phyloP scores from a whole-genome alignment of 1,140 invertebrate species.

The Aporrectodea caliginosa region DNA sequence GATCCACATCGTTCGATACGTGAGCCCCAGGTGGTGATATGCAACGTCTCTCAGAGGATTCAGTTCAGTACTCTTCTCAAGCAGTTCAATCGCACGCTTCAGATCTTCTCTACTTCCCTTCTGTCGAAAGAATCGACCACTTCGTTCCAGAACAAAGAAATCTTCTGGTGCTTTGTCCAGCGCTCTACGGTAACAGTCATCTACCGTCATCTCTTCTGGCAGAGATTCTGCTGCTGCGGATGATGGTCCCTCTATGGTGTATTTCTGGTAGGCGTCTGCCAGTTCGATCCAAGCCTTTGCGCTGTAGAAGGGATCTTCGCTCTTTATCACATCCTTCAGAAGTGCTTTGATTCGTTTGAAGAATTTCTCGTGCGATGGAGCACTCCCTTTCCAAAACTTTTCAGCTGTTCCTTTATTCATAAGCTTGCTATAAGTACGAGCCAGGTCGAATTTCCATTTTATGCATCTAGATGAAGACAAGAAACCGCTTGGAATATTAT shows the following conservation, averaged over 20 bases:
- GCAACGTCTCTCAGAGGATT: background rate
- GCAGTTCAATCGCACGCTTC: background rate
- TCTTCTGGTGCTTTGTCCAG: background rate
- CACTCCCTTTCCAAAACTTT: background rate
- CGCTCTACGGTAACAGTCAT: background rate
- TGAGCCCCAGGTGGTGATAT: background rate
- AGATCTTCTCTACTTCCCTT: background rate
- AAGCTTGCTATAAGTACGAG: background rate
- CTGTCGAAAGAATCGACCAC: background rate
- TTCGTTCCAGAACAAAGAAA: background rate
- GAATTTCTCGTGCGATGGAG: background rate
- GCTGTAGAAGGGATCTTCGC: background rate
- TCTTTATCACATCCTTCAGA: background rate
- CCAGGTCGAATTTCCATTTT: background rate
- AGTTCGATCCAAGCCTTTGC: background rate
- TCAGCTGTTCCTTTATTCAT: background rate
- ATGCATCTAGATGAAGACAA: background rate
- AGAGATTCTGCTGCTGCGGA: background rate
- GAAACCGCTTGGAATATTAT: too few species aligned
- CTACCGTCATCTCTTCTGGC: background rate
- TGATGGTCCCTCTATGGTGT: background rate
- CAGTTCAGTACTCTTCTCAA: background rate
- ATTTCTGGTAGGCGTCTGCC: background rate
- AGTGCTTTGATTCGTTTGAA: background rate
- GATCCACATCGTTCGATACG: background rate